Evolutionary conservation across 2,797 vertebrate species (phyloP).

Genomic region (Lemur catta): DNA sequence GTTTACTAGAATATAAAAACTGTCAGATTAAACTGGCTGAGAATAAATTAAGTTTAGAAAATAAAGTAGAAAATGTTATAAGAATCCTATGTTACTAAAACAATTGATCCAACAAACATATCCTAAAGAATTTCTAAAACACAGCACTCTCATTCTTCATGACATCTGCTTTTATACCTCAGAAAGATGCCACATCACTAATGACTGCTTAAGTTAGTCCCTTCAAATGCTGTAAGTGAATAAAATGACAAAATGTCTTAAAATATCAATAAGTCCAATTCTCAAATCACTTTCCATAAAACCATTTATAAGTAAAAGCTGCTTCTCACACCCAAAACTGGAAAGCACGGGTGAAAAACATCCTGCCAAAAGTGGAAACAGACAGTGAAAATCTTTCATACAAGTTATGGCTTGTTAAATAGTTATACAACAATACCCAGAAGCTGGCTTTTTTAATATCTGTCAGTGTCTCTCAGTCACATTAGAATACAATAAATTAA

Average conservation of each 20-base stretch:
- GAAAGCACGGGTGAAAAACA: conserved; percentile 47
- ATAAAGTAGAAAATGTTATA: conserved; percentile 12
- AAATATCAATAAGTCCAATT: neutral
- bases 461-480: conserved; percentile 30
- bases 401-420: conserved; percentile 16
- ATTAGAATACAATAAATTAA: neutral
- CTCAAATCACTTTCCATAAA: conserved; percentile 49
- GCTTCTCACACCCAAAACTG: conserved; percentile 16
- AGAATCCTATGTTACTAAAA: neutral
- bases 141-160: neutral
- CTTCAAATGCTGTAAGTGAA: neutral
- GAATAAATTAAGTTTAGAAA: conserved; percentile 54
- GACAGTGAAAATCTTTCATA: conserved; percentile 42
- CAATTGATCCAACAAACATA: neutral
- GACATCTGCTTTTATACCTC: neutral
- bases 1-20: neutral
- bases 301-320: conserved; percentile 42
- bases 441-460: neutral
- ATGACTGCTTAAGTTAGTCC: neutral
- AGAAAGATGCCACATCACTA: neutral
- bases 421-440: conserved; percentile 14
- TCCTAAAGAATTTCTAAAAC: conserved; percentile 13
- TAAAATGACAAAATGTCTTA: conserved; percentile 35
- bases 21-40: neutral
- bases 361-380: conserved; percentile 40